A percentile compares a stretch with the other conserved stretches of the same genome.
These are phyloP conservation scores for Malthinus flaveolus DNA, from an alignment of 2,888 invertebrate genomes.

Conservation along the genomic window DNA sequence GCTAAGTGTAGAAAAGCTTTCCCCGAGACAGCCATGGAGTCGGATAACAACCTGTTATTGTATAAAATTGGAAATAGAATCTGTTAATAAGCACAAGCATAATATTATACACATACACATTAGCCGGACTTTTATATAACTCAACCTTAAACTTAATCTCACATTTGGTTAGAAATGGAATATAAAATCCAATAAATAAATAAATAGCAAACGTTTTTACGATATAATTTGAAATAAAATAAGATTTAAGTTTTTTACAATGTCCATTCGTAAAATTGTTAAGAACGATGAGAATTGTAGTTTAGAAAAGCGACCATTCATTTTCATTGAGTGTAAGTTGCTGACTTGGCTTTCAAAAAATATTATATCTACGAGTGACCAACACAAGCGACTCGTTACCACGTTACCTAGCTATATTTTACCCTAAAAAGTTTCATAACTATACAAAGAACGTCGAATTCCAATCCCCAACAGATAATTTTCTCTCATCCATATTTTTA, in stretches of 20 bases:
- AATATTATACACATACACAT: no score
- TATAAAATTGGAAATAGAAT: no score
- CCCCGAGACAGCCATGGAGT: no score
- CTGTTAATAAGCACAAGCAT: no score
- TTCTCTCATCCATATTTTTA: constrained; percentile 3
- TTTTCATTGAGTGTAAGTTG: constrained; percentile 29
- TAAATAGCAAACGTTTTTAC: no score
- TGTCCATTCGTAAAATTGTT: constrained; percentile 12
- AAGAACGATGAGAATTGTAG: constrained; percentile 21
- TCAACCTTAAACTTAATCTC: no score
- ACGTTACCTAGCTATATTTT: constrained; percentile 16
- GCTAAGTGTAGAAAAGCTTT: no score
- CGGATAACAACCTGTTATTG: no score
- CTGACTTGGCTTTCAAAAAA: constrained; percentile 21
- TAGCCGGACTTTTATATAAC: no score
- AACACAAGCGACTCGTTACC: constrained; percentile 26
- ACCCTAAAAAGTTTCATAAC: constrained; percentile 13
- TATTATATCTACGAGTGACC: constrained; percentile 25
- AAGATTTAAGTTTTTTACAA: constrained; percentile 17
- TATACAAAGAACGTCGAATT: background rate
- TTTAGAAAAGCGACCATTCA: constrained; percentile 24
- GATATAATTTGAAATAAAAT: background rate
- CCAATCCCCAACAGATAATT: background rate
- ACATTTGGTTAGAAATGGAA: no score
- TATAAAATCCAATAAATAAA: no score